Conservation (phyloP, 2,797 vertebrate species). For the Cynodonichthys magdalenae region DNA sequence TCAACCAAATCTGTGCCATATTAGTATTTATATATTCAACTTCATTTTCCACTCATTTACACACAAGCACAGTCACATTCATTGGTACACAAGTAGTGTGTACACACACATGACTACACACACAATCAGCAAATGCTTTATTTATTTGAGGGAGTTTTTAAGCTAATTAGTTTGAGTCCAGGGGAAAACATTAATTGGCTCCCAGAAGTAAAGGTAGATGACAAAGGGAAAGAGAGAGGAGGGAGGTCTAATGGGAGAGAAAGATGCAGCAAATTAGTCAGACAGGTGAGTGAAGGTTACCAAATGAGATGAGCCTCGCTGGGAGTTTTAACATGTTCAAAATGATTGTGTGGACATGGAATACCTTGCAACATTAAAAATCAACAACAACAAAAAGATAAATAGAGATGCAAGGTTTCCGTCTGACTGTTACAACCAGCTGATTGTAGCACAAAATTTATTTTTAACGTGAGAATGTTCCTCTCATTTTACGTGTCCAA, state of each 20-base stretch:
- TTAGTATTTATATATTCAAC: constrained; percentile 78
- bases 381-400: no score
- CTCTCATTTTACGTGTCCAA: no score
- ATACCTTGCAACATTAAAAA: constrained; percentile 6
- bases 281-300: constrained; percentile 38
- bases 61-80: constrained; percentile 40
- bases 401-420: no score
- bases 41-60: constrained; percentile 66
- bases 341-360: constrained; percentile 31
- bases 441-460: no score
- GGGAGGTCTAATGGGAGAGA: constrained; percentile 45
- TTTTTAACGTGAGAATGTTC: no score
- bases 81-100: constrained; percentile 37
- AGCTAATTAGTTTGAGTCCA: constrained; percentile 83
- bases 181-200: constrained; percentile 84
- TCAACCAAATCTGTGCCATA: constrained; percentile 61
- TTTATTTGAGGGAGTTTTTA: constrained; percentile 82
- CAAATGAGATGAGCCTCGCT: constrained; percentile 25
- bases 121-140: constrained; percentile 66
- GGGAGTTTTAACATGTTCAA: constrained; percentile 16
- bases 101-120: constrained; percentile 21
- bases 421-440: no score
- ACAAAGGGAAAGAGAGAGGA: constrained; percentile 56
- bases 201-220: constrained; percentile 76
- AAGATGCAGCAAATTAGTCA: constrained; percentile 36